A percentile compares a stretch with the other conserved stretches of the same genome.
These are phyloP conservation scores for Ranitomeya imitator DNA, from an alignment of 2,113 vertebrate species.

Conservation along the genomic window DNA sequence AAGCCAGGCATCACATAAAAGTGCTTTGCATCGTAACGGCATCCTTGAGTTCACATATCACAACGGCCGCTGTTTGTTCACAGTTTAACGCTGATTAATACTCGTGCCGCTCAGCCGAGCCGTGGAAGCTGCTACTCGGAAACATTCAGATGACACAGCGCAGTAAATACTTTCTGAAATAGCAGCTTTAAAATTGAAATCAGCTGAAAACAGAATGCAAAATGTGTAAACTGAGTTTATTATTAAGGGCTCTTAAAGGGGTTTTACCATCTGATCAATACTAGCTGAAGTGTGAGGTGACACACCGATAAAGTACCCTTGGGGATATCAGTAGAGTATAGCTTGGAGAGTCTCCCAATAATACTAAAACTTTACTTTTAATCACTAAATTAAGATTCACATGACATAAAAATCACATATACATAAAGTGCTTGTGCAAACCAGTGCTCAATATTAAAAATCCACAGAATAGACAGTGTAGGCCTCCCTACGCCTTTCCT, in stretches of 20 bases:
- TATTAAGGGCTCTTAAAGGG: neutral
- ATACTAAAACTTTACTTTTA: too few relatives aligned
- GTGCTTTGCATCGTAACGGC: neutral
- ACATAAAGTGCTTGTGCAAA: too few relatives aligned
- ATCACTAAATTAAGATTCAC: too few relatives aligned
- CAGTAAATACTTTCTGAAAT: conserved; percentile 10
- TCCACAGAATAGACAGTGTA: too few relatives aligned
- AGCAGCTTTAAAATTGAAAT: conserved; percentile 3
- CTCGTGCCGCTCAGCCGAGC: neutral
- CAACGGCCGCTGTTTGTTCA: conserved; percentile 10
- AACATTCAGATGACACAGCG: neutral
- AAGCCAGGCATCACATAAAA: conserved; percentile 37
- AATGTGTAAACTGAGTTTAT: neutral
- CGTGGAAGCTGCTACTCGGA: neutral
- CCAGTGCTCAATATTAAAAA: too few relatives aligned
- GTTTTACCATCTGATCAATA: neutral
- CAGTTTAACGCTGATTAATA: conserved; percentile 45
- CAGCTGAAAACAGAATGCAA: neutral
- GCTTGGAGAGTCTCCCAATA: too few relatives aligned
- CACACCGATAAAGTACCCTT: too few relatives aligned
- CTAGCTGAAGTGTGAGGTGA: too few relatives aligned
- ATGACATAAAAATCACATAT: too few relatives aligned
- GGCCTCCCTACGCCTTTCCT: too few relatives aligned
- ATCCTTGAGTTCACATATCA: conserved; percentile 30
- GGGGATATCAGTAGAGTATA: neutral